A percentile compares a stretch with the other conserved stretches of the same genome.
phyloP scores from a whole-genome alignment of 2,797 vertebrate genomes.

The Pseudochaenichthys georgianus region DNA sequence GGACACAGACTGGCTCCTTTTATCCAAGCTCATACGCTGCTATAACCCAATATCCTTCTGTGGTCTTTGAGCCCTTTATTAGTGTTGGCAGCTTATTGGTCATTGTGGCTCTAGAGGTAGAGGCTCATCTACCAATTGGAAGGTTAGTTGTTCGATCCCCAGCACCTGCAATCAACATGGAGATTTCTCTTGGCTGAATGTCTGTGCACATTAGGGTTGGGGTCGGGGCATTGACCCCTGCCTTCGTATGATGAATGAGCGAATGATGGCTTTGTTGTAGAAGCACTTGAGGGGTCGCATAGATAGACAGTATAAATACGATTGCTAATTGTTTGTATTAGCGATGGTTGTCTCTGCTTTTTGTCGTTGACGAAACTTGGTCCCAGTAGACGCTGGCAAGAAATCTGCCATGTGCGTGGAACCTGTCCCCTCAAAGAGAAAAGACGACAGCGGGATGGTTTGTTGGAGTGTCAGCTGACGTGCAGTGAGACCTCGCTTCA shows the following conservation, averaged over 20 bases:
- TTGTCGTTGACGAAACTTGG: constrained; percentile 33
- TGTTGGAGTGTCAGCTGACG: constrained; percentile 57
- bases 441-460: constrained; percentile 18
- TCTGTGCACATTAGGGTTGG: too few relatives aligned
- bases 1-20: constrained; percentile 1
- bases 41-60: background rate
- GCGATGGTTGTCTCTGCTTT: background rate
- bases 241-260: too few relatives aligned
- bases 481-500: constrained; percentile 28
- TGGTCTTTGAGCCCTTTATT: background rate
- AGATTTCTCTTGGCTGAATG: too few relatives aligned
- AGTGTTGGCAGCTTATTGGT: background rate
- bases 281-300: too few relatives aligned
- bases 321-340: constrained; percentile 9
- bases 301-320: too few relatives aligned
- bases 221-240: too few relatives aligned
- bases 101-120: background rate
- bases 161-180: too few relatives aligned
- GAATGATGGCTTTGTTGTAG: too few relatives aligned
- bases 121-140: too few relatives aligned
- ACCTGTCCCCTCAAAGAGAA: background rate
- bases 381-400: background rate
- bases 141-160: too few relatives aligned
- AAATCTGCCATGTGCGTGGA: constrained; percentile 15
- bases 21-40: background rate